These are phyloP conservation scores for Mimumesa dahlbomi DNA, from an alignment of 2,888 invertebrate species.

Conservation along the genomic window DNA sequence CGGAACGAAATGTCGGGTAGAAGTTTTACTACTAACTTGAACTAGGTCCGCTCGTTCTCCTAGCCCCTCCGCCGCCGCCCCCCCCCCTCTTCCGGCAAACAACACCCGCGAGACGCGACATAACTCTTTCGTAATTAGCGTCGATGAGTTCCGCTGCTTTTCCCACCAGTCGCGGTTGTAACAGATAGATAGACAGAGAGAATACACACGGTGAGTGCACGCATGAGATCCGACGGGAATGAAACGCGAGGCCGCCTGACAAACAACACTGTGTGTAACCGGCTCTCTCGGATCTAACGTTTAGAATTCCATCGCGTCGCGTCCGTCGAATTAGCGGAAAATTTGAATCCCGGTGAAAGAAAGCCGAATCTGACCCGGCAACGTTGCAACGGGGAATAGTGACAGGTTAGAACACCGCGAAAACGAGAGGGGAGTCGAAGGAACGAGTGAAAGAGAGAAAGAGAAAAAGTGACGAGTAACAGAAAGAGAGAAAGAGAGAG, in stretches of 20 bases:
- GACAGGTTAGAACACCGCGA: slow-evolving; percentile 34
- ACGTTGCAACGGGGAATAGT: slow-evolving; percentile 9
- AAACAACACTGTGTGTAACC: too few species aligned
- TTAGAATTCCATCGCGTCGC: background rate
- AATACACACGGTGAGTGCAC: background rate
- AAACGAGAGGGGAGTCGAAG: background rate
- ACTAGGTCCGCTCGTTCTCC: too few species aligned
- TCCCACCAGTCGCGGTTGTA: background rate
- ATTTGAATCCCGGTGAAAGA: slow-evolving; percentile 27
- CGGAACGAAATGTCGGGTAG: slow-evolving; percentile 12
- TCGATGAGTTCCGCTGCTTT: background rate
- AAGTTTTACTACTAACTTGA: too few species aligned
- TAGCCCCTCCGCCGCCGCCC: too few species aligned
- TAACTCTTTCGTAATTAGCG: background rate
- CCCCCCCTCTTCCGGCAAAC: too few species aligned
- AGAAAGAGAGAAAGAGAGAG: slow-evolving; percentile 1
- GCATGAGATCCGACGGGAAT: slow-evolving; percentile 21
- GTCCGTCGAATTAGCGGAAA: slow-evolving; percentile 28
- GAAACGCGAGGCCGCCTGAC: slow-evolving; percentile 19
- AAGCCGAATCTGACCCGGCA: slow-evolving; percentile 14
- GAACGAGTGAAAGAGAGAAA: background rate
- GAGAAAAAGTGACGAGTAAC: background rate
- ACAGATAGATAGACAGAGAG: background rate
- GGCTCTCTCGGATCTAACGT: too few species aligned
- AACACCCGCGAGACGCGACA: background rate